These are phyloP conservation scores for Tetragonula carbonaria DNA, from an alignment of 2,888 invertebrate species.

Conservation along the genomic window DNA sequence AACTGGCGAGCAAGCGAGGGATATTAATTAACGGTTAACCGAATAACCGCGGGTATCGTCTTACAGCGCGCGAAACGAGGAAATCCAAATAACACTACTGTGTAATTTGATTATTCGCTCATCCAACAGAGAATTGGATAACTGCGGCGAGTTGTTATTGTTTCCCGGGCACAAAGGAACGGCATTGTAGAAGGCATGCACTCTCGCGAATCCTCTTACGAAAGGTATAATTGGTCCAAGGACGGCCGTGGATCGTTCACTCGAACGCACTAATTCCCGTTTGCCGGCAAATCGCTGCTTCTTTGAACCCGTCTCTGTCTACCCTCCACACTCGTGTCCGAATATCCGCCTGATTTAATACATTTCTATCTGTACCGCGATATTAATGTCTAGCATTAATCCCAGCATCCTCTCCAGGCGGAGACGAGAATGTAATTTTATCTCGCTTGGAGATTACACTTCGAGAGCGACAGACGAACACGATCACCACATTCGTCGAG, in stretches of 20 bases:
- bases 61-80: slow-evolving; percentile 42
- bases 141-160: slow-evolving; percentile 69
- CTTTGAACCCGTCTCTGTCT: slow-evolving; percentile 17
- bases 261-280: slow-evolving; percentile 63
- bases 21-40: slow-evolving; percentile 74
- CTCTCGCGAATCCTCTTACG: slow-evolving; percentile 56
- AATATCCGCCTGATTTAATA: slow-evolving; percentile 30
- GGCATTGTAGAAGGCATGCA: slow-evolving; percentile 54
- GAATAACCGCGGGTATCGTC: slow-evolving; percentile 41
- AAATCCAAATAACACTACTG: slow-evolving; percentile 63
- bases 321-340: background rate
- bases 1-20: slow-evolving; percentile 64
- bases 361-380: background rate
- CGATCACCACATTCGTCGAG: too few species aligned
- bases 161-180: slow-evolving; percentile 72
- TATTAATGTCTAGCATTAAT: background rate
- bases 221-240: slow-evolving; percentile 71
- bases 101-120: slow-evolving; percentile 76
- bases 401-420: too few species aligned
- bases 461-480: too few species aligned
- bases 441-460: too few species aligned
- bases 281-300: slow-evolving; percentile 28
- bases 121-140: slow-evolving; percentile 74
- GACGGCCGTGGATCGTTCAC: slow-evolving; percentile 69
- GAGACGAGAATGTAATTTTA: background rate